A percentile compares a stretch with the other conserved stretches of the same genome.
Conservation (phyloP, 2,113 vertebrate genomes). For the Romanogobio albipinnatus region DNA sequence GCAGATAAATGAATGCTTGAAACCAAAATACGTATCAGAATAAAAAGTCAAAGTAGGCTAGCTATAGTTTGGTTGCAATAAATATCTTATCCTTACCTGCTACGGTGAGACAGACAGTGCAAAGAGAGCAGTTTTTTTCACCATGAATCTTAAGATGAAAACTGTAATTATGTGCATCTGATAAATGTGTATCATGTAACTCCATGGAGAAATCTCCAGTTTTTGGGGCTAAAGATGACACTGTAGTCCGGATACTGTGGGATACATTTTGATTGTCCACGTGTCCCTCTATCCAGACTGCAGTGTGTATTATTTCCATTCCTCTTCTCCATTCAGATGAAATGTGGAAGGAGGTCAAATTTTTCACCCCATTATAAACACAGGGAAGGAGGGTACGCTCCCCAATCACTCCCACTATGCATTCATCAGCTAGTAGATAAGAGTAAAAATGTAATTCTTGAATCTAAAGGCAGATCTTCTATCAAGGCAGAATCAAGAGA, state of each 20-base stretch:
- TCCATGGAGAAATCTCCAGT: constrained; percentile 66
- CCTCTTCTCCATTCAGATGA: constrained; percentile 67
- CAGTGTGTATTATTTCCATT: constrained; percentile 56
- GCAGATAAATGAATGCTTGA: not conserved
- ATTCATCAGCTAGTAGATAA: constrained; percentile 50
- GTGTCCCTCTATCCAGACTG: constrained; percentile 42
- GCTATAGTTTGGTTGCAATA: not conserved
- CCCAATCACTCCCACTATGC: constrained; percentile 60
- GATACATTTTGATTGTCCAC: constrained; percentile 47
- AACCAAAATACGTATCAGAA: not conserved
- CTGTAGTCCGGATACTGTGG: not conserved
- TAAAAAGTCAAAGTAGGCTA: not conserved
- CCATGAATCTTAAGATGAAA: constrained; percentile 53
- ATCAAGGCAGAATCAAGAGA: not conserved
- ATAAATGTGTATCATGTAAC: constrained; percentile 49
- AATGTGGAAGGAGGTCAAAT: constrained; percentile 39
- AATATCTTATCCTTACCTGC: constrained; percentile 66
- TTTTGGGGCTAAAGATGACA: constrained; percentile 46
- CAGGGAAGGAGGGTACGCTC: constrained; percentile 63
- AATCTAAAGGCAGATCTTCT: not conserved
- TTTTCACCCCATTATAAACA: constrained; percentile 41
- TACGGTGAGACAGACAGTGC: constrained; percentile 63
- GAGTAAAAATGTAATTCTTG: not conserved
- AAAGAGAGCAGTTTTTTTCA: constrained; percentile 50
- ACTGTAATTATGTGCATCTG: constrained; percentile 55